Percentiles rank a stretch among this genome's conserved stretches.
Conservation (phyloP, 2,888 invertebrate species). For the Microdon myrmicae region DNA sequence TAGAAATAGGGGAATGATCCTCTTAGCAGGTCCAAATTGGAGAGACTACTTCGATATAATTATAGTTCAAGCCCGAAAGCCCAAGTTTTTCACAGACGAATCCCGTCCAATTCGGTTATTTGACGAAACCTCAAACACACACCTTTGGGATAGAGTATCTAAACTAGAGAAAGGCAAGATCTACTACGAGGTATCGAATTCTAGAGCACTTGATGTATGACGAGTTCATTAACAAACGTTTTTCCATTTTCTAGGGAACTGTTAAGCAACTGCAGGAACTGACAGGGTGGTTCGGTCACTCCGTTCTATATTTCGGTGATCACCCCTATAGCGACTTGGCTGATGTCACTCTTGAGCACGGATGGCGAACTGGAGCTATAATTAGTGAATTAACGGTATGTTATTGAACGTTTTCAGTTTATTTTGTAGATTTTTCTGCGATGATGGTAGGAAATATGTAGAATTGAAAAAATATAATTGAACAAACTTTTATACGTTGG, state of each 20-base stretch:
- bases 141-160: conserved; percentile 92
- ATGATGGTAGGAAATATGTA: too few species aligned
- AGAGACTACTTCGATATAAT: conserved; percentile 91
- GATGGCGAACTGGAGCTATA: conserved; percentile 98
- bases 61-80: conserved; percentile 94
- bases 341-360: conserved; percentile 94
- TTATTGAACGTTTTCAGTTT: conserved; percentile 6
- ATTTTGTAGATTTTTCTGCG: background rate
- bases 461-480: too few species aligned
- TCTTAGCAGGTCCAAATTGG: conserved; percentile 90
- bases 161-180: conserved; percentile 87
- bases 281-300: conserved; percentile 92
- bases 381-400: conserved; percentile 91
- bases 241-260: conserved; percentile 77
- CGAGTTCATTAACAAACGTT: background rate
- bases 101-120: conserved; percentile 90
- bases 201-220: background rate
- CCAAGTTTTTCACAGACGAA: conserved; percentile 93
- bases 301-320: conserved; percentile 96
- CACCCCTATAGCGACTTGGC: conserved; percentile 98
- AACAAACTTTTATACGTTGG: too few species aligned
- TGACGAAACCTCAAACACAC: conserved; percentile 81
- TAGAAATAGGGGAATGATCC: conserved; percentile 93
- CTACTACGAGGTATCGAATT: conserved; percentile 83
- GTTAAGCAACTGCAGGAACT: conserved; percentile 89